These are phyloP conservation scores for Escarpia spicata DNA, from an alignment of 2,888 invertebrate genomes.

Conservation along the genomic window DNA sequence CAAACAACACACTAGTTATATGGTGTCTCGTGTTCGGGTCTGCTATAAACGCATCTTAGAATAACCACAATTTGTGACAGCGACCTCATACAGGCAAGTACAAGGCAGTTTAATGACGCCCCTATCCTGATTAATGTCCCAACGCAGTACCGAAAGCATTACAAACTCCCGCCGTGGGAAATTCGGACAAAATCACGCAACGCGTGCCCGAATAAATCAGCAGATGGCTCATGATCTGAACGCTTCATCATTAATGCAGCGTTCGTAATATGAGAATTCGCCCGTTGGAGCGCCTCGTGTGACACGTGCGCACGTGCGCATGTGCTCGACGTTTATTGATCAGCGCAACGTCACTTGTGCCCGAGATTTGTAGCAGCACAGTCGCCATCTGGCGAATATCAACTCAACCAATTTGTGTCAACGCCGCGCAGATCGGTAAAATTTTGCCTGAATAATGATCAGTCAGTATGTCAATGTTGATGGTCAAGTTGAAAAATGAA, in stretches of 20 bases:
- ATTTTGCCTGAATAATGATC: no score
- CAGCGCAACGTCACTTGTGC: background rate
- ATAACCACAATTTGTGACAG: background rate
- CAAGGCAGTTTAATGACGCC: background rate
- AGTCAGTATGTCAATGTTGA: no score
- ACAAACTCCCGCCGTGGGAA: background rate
- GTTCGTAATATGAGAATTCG: background rate
- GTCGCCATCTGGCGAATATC: conserved; percentile 8
- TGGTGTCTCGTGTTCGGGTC: background rate
- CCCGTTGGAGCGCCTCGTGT: background rate
- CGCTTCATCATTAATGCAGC: background rate
- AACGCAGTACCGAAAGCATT: background rate
- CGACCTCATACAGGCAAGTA: background rate
- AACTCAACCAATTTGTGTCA: background rate
- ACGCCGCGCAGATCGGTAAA: background rate
- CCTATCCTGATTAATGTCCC: background rate
- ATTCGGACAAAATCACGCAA: background rate
- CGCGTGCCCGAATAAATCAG: background rate
- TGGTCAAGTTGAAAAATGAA: no score
- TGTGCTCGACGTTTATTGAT: background rate
- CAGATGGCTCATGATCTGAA: background rate
- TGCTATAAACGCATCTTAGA: background rate
- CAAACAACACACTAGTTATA: background rate
- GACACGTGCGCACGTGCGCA: background rate
- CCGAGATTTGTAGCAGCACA: background rate